A percentile compares a stretch with the other conserved stretches of the same genome.
phyloP scores from a whole-genome alignment of 2,113 vertebrate species.

The Myocastor coypus region DNA sequence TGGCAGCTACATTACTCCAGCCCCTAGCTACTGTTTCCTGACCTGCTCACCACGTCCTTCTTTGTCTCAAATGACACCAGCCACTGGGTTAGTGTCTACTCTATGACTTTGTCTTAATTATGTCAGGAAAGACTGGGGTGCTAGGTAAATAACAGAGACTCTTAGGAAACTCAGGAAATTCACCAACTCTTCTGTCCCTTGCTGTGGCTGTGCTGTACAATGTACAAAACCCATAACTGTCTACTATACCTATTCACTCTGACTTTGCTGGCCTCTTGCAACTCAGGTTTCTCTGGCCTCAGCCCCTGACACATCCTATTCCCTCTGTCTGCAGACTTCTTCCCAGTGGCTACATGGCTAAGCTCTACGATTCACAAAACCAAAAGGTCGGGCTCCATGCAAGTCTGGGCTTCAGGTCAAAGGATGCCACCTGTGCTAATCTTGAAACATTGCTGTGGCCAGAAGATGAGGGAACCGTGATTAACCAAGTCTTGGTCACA shows the following conservation, averaged over 20 bases:
- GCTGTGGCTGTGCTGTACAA: rapidly evolving
- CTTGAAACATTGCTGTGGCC: neutral
- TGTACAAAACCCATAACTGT: neutral
- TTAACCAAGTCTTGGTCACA: neutral
- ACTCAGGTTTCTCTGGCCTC: neutral
- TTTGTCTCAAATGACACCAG: neutral
- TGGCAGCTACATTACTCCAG: rapidly evolving
- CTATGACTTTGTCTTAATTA: neutral
- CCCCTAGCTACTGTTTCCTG: neutral
- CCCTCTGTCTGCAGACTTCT: neutral
- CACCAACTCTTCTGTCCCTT: neutral
- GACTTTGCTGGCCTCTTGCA: neutral
- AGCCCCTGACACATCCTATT: neutral
- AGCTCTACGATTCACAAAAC: neutral
- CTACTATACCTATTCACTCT: neutral
- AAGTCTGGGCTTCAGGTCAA: neutral
- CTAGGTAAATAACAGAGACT: neutral
- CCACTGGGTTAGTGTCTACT: neutral
- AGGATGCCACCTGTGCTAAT: rapidly evolving
- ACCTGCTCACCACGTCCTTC: neutral
- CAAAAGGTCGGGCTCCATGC: neutral
- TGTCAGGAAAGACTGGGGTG: neutral
- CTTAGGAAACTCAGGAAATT: neutral
- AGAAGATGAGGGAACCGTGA: neutral
- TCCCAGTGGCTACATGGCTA: neutral